Evolutionary conservation across 2,797 vertebrate genomes (phyloP), one percentile per base, ranked within the genome.

Genomic region (Rhinophrynus dorsalis): DNA sequence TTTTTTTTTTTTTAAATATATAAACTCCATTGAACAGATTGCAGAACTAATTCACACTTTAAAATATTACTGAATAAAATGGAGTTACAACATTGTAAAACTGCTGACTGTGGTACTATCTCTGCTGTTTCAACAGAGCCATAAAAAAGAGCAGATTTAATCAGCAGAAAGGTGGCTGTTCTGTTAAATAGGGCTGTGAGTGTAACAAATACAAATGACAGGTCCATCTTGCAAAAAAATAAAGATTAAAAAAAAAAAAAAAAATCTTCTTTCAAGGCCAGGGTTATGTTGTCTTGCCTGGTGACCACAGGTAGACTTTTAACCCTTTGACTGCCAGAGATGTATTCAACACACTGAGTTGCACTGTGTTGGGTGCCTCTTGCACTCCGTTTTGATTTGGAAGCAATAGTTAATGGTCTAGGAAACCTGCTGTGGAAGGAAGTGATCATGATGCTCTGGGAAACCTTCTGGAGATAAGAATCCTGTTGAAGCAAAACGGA

Each of bases 1-100:
- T n/a, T n/a, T n/a, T n/a, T n/a, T n/a, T n/a, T n/a, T n/a, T n/a
- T n/a, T n/a, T n/a, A n/a, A n/a, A n/a, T n/a, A n/a, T n/a, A n/a
- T n/a, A n/a, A n/a, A n/a, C n/a, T n/a, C n/a, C n/a, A n/a, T n/a
- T n/a, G n/a, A n/a, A 27, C 45, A 61, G 66, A 69, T 61, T 61
- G 56, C 57, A 54, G 4, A 40, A 10, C 55, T 69, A 56, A 40
- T 68, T 68, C 37, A 12, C 26, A 18, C 45, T 57, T n/a, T 61
- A 69, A 72, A 72, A 72, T 58, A 72, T 72, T 50, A 59, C 61
- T 65, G 69, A 61, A 72, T 72, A 72, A 72, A 72, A 58, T 40
- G 69, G 61, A 65, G 61, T 72, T 65, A 72, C 61, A 59, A 54
- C 69, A 4, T 65, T 54, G 27, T 72, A 65, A 72, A 72, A 40